Evolutionary conservation across 2,888 invertebrate genomes (phyloP).

Genomic region (Scaptomyza parva): DNA sequence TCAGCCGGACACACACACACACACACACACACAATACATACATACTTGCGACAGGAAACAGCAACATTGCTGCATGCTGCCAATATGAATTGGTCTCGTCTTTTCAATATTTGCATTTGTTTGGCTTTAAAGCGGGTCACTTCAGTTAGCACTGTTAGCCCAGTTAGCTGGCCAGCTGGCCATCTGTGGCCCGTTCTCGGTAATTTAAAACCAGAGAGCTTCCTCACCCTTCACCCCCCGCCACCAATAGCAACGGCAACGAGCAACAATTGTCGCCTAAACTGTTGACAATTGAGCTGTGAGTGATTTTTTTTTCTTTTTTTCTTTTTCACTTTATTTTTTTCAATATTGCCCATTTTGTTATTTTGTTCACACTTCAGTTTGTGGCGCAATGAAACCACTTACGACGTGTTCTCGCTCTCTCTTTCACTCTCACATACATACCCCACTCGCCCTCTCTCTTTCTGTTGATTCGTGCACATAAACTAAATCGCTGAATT

Average conservation of each 20-base stretch:
- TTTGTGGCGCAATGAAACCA: constrained; percentile 57
- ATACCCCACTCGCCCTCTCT: constrained; percentile 2
- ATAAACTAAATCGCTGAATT: constrained; percentile 48
- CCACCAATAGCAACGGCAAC: no score
- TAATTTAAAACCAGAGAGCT: constrained; percentile 57
- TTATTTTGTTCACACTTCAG: constrained; percentile 49
- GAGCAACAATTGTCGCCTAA: constrained; percentile 32
- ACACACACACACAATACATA: constrained; percentile 6
- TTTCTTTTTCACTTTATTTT: no score
- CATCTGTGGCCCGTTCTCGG: constrained; percentile 17
- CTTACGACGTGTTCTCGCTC: constrained; percentile 43
- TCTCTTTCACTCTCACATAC: background rate
- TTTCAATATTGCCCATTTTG: constrained; percentile 15
- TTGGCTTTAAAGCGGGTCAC: constrained; percentile 73
- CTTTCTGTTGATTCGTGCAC: background rate
- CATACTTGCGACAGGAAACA: constrained; percentile 51
- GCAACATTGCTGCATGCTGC: constrained; percentile 30
- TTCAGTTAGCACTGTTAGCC: constrained; percentile 34
- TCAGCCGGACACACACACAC: constrained; percentile 57
- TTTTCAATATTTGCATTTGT: constrained; percentile 73
- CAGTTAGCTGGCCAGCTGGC: constrained; percentile 39
- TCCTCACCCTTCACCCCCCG: background rate
- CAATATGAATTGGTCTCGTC: constrained; percentile 50
- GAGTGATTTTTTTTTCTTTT: constrained; percentile 37
- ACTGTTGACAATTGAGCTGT: constrained; percentile 71